Conservation (phyloP, 2,888 invertebrate genomes). For the Falcaria lacertinaria region DNA sequence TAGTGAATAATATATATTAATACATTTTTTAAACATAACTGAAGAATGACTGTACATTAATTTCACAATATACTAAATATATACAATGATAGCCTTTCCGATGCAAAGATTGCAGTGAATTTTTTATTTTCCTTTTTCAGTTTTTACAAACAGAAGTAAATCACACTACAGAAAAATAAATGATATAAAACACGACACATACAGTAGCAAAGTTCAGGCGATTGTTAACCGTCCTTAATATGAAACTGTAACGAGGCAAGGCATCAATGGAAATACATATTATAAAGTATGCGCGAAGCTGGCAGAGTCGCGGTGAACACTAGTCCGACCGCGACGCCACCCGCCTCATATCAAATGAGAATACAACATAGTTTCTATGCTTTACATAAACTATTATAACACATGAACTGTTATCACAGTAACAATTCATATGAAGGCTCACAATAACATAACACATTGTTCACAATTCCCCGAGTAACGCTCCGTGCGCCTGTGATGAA, state of each 20-base stretch:
- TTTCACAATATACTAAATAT: constrained; percentile 69
- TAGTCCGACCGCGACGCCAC: constrained; percentile 2
- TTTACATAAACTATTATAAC: constrained; percentile 76
- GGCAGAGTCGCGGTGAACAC: too few species aligned
- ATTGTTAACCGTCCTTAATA: constrained; percentile 48
- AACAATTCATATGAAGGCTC: constrained; percentile 26
- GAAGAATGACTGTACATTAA: constrained; percentile 62
- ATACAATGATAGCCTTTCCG: constrained; percentile 61
- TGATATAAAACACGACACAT: constrained; percentile 73
- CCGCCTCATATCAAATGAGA: constrained; percentile 48
- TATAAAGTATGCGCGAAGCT: constrained; percentile 38
- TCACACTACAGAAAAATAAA: constrained; percentile 73
- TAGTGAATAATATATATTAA: constrained; percentile 45
- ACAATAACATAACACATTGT: constrained; percentile 9
- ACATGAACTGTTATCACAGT: constrained; percentile 46
- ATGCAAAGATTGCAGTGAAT: constrained; percentile 54
- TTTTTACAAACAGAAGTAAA: constrained; percentile 73
- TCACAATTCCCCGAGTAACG: constrained; percentile 9
- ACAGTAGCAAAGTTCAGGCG: constrained; percentile 63
- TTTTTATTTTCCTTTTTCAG: constrained; percentile 65
- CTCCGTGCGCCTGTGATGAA: background rate
- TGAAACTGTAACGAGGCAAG: constrained; percentile 64
- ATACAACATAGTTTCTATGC: constrained; percentile 72
- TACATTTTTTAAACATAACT: constrained; percentile 50
- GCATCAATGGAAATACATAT: constrained; percentile 59